A percentile compares a stretch with the other conserved stretches of the same genome.
Conservation (phyloP, 2,888 invertebrate genomes). For the Drosophila histrio region DNA sequence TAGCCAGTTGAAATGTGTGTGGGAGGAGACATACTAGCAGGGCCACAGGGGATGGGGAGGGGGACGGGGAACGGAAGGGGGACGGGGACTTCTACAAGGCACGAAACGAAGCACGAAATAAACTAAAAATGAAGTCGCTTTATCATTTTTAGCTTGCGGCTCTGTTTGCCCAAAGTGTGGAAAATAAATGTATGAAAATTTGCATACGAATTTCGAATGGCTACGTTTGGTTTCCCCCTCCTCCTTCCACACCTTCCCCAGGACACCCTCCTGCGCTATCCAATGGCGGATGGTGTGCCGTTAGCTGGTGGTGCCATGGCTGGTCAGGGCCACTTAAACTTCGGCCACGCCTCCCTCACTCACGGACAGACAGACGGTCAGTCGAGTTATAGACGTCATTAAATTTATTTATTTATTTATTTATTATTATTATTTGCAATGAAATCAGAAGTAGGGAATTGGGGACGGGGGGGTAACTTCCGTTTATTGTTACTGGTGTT, state of each 20-base stretch:
- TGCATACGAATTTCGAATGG: conserved; percentile 78
- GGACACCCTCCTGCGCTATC: conserved; percentile 1
- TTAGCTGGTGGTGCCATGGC: conserved; percentile 29
- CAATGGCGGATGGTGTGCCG: conserved; percentile 41
- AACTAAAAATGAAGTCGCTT: conserved; percentile 73
- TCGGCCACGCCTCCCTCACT: conserved; percentile 48
- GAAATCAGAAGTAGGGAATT: not conserved
- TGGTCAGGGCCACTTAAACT: conserved; percentile 48
- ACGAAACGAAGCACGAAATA: conserved; percentile 40
- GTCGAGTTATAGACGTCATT: conserved; percentile 57
- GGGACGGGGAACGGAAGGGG: not conserved
- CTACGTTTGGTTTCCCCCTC: conserved; percentile 17
- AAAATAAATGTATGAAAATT: conserved; percentile 80
- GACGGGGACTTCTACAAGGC: conserved; percentile 27
- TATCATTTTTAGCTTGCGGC: conserved; percentile 79
- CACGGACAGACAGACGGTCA: not conserved
- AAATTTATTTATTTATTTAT: conserved; percentile 67
- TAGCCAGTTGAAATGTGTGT: conserved; percentile 29
- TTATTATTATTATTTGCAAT: conserved; percentile 56
- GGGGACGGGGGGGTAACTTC: conserved; percentile 7
- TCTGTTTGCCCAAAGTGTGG: conserved; percentile 75
- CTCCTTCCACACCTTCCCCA: not conserved
- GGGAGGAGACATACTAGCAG: conserved; percentile 32
- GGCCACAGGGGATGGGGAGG: not conserved
- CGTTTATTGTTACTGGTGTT: conserved; percentile 60